Conservation (phyloP, 2,888 invertebrate species). For the Leptopterna dolabrata region DNA sequence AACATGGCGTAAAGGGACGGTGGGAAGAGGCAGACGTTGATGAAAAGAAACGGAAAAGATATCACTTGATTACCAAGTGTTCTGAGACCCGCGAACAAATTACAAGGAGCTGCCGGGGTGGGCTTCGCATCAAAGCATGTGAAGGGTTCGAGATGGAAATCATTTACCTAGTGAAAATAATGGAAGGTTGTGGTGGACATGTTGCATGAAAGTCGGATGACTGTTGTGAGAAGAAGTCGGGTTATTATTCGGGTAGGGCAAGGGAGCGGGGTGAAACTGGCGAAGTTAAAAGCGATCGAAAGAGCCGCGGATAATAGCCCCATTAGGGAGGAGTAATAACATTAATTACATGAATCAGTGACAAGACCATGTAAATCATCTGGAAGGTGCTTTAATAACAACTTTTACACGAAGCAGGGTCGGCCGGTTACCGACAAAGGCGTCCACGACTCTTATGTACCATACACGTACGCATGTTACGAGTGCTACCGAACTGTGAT, state of each 20-base stretch:
- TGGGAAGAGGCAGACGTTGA: too few species aligned
- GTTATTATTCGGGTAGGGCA: not conserved
- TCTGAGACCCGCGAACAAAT: not conserved
- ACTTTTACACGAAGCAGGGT: constrained; percentile 45
- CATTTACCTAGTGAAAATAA: not conserved
- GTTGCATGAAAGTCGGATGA: constrained; percentile 14
- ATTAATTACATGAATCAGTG: constrained; percentile 52
- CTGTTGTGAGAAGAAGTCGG: not conserved
- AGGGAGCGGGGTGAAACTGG: constrained; percentile 11
- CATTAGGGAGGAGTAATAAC: constrained; percentile 48
- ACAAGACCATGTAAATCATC: constrained; percentile 50
- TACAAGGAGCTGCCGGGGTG: not conserved
- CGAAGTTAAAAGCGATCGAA: constrained; percentile 39
- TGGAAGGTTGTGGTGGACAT: not conserved
- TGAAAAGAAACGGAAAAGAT: too few species aligned
- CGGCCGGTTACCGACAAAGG: constrained; percentile 41
- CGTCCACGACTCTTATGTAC: constrained; percentile 9
- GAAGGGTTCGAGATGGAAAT: not conserved
- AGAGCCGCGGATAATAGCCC: constrained; percentile 46
- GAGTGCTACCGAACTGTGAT: not conserved
- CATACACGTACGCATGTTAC: constrained; percentile 9
- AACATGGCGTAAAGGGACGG: too few species aligned
- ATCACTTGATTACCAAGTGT: not conserved
- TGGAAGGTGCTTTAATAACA: constrained; percentile 46
- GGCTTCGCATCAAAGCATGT: not conserved